Evolutionary conservation across 2,797 vertebrate species (phyloP).

Genomic region (Mallotus villosus): DNA sequence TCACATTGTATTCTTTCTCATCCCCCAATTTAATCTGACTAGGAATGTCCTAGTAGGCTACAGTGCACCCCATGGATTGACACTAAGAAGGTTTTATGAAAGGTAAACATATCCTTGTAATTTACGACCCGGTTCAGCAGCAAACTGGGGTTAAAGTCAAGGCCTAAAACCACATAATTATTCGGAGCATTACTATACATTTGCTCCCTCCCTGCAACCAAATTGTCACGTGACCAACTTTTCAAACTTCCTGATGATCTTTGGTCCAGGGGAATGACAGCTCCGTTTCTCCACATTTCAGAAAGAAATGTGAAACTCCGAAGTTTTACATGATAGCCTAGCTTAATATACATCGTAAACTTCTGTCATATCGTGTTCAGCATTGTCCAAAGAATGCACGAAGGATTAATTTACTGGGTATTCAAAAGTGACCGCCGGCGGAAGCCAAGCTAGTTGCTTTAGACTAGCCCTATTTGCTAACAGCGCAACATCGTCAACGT

Average conservation of each 20-base stretch:
- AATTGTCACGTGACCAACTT: not conserved
- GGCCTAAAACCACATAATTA: no score
- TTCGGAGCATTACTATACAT: no score
- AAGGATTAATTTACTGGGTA: not conserved
- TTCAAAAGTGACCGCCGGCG: no score
- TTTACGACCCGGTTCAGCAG: not conserved
- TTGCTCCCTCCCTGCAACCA: not conserved
- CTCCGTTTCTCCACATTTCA: not conserved
- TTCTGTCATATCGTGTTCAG: no score
- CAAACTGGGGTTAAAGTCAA: no score
- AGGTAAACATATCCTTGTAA: not conserved
- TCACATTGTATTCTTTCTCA: not conserved
- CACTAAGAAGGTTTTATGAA: not conserved
- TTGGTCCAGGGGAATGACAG: not conserved
- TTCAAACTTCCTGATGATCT: slow-evolving; percentile 5
- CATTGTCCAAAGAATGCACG: no score
- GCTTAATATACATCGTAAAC: no score
- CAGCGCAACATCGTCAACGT: not conserved
- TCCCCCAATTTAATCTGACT: no score
- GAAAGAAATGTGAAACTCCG: not conserved
- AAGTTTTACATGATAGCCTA: no score
- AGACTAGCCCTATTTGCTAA: not conserved
- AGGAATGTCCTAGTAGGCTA: not conserved
- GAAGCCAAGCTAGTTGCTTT: not conserved
- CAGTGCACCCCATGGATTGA: not conserved